These are phyloP conservation scores for Porites divaricata DNA, from an alignment of 92 coral and sea anemone species.

Conservation along the genomic window DNA sequence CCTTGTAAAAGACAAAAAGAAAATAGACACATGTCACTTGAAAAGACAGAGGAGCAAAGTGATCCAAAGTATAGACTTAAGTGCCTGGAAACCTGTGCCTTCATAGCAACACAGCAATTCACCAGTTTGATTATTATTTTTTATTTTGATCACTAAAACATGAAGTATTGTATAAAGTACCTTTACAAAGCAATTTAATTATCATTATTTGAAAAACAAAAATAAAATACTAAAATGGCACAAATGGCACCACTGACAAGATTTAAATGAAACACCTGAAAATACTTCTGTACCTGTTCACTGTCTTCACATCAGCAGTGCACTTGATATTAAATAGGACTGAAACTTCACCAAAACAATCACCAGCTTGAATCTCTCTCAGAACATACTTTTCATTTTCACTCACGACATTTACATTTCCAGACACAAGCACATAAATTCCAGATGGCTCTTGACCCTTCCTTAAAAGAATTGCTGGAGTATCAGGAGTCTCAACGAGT, in stretches of 20 bases:
- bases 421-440: slow-evolving; percentile 74
- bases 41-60: neutral
- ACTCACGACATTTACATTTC: slow-evolving; percentile 64
- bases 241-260: neutral
- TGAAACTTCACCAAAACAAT: slow-evolving; percentile 87
- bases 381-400: slow-evolving; percentile 67
- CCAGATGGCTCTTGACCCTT: slow-evolving; percentile 76
- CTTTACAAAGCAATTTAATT: too few species aligned
- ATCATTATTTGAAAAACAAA: too few species aligned
- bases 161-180: too few species aligned
- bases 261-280: neutral
- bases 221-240: too few species aligned
- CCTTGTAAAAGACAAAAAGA: slow-evolving; percentile 13
- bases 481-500: slow-evolving; percentile 45
- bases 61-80: neutral
- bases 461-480: slow-evolving; percentile 40
- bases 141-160: too few species aligned
- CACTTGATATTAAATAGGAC: slow-evolving; percentile 71
- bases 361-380: slow-evolving; percentile 66
- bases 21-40: neutral
- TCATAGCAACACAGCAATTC: too few species aligned
- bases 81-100: too few species aligned
- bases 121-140: too few species aligned
- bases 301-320: slow-evolving; percentile 74
- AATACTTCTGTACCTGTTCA: slow-evolving; percentile 50